Percentiles rank a stretch among this genome's conserved stretches.
Conservation (phyloP, 2,888 invertebrate species). For the Tuberolachnus salignus region DNA sequence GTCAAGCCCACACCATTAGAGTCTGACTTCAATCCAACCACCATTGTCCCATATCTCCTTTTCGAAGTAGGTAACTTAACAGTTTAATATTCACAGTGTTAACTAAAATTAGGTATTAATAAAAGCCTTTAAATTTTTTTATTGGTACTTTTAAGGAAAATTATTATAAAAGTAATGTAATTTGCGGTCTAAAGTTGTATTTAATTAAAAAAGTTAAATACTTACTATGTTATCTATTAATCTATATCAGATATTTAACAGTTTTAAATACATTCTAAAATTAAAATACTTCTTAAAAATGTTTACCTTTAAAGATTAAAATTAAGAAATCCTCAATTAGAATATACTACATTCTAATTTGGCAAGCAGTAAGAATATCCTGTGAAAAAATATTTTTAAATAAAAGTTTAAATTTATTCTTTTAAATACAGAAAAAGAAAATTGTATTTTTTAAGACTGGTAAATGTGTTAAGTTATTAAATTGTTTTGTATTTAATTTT, state of each 20-base stretch:
- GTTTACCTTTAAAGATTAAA: background rate
- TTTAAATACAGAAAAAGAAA: background rate
- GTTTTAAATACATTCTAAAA: background rate
- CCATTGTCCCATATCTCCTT: background rate
- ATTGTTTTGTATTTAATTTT: no score
- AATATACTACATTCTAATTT: background rate
- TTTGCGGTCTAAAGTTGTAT: background rate
- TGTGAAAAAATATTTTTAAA: no score
- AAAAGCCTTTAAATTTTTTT: no score
- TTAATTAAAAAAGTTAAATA: conserved; percentile 4
- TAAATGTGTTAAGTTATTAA: no score
- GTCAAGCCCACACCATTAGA: background rate
- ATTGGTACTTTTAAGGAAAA: background rate
- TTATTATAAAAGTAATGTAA: background rate
- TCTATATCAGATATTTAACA: background rate
- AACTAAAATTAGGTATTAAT: background rate
- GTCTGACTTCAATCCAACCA: background rate
- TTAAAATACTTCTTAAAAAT: conserved; percentile 1
- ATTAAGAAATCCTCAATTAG: background rate
- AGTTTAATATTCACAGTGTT: background rate
- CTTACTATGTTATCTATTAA: background rate
- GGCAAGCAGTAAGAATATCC: background rate
- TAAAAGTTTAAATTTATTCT: background rate
- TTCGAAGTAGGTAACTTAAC: background rate
- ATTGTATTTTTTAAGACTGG: background rate